Evolutionary conservation across 1,140 invertebrate species (phyloP).

Genomic region (Meloidogyne hapla): DNA sequence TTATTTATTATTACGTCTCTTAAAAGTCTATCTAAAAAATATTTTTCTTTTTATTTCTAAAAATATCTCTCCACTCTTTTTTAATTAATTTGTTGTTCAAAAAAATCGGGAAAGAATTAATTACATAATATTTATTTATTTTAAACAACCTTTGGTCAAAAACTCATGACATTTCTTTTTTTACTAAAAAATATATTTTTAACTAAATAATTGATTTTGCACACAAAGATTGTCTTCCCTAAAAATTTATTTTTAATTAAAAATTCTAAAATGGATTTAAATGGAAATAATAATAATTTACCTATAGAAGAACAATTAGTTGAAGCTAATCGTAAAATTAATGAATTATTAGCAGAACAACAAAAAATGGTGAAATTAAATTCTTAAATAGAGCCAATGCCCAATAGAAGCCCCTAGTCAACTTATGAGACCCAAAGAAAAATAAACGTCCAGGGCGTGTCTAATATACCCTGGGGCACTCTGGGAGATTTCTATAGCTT

Average conservation of each 20-base stretch:
- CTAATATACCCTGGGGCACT: too few relatives aligned
- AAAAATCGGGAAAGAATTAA: neutral
- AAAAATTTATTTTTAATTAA: neutral
- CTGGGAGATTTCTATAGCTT: too few relatives aligned
- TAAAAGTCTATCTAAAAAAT: too few relatives aligned
- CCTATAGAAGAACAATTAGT: neutral
- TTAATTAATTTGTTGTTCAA: constrained; percentile 7
- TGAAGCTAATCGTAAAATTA: neutral
- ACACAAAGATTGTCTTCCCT: neutral
- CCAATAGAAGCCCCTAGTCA: too few relatives aligned
- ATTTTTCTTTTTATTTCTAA: neutral
- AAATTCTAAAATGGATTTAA: constrained; percentile 6
- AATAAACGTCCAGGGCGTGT: too few relatives aligned
- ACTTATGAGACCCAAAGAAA: too few relatives aligned
- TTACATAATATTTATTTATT: neutral
- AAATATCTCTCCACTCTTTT: neutral
- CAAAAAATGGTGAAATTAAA: too few relatives aligned
- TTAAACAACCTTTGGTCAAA: neutral
- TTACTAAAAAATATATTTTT: neutral
- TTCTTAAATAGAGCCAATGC: too few relatives aligned
- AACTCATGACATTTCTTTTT: neutral
- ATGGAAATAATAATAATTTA: neutral
- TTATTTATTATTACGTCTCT: neutral
- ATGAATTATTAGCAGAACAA: neutral
- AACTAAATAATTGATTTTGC: neutral